Conservation (phyloP, 2,888 invertebrate species). For the Synanthedon andrenaeformis region DNA sequence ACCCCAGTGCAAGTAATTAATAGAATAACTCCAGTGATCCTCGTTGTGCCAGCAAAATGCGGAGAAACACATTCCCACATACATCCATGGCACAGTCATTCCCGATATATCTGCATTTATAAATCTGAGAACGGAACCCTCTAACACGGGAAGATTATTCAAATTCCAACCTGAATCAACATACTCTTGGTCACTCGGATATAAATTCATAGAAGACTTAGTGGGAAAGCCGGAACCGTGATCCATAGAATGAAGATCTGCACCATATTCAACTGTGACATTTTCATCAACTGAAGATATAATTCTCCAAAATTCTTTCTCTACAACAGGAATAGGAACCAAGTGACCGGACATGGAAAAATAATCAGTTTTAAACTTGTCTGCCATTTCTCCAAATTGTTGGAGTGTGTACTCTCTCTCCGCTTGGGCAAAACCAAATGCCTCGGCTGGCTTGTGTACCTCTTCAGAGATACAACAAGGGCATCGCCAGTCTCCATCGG, state of each 20-base stretch:
- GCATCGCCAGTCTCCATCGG: conserved; percentile 82
- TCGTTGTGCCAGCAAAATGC: conserved; percentile 89
- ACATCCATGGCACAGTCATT: conserved; percentile 82
- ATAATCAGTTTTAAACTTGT: conserved; percentile 81
- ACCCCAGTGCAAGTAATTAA: conserved; percentile 86
- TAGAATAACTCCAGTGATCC: conserved; percentile 87
- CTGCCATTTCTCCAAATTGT: conserved; percentile 83
- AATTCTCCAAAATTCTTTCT: conserved; percentile 83
- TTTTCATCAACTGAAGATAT: conserved; percentile 79
- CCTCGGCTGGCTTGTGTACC: conserved; percentile 75
- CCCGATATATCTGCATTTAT: conserved; percentile 84
- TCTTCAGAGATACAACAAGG: conserved; percentile 77
- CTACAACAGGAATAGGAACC: conserved; percentile 72
- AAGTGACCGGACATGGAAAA: conserved; percentile 78
- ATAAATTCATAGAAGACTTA: conserved; percentile 70
- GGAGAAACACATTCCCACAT: conserved; percentile 87
- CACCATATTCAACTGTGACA: conserved; percentile 83
- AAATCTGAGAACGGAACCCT: conserved; percentile 78
- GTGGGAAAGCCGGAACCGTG: conserved; percentile 84
- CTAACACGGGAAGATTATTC: conserved; percentile 79
- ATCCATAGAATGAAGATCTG: conserved; percentile 81
- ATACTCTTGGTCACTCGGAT: conserved; percentile 74
- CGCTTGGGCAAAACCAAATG: conserved; percentile 83
- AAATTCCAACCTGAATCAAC: conserved; percentile 80
- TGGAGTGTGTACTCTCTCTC: conserved; percentile 77